These are phyloP conservation scores for Drosophila busckii DNA, from an alignment of 1,140 invertebrate genomes.

Conservation along the genomic window DNA sequence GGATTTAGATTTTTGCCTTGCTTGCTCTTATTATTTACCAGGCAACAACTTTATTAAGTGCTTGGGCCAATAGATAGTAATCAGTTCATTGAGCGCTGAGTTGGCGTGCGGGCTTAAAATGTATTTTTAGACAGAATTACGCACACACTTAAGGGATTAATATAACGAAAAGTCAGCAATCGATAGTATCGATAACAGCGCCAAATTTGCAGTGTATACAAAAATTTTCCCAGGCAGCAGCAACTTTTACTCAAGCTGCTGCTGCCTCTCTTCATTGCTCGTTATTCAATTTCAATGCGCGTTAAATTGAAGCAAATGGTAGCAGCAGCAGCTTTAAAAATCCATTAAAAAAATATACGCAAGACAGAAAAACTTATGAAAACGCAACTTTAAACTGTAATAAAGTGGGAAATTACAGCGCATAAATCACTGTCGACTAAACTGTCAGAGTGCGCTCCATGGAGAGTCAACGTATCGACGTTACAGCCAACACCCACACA, in stretches of 20 bases:
- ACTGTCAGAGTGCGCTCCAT: conserved; percentile 44
- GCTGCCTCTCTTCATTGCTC: too few relatives aligned
- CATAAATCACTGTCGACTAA: conserved; percentile 71
- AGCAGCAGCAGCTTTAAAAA: conserved; percentile 39
- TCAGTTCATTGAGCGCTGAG: conserved; percentile 22
- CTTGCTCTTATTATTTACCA: conserved; percentile 19
- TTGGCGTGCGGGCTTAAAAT: too few relatives aligned
- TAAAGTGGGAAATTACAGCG: conserved; percentile 74
- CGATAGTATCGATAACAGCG: too few relatives aligned
- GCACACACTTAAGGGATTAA: too few relatives aligned
- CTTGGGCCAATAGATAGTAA: conserved; percentile 37
- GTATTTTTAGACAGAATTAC: too few relatives aligned
- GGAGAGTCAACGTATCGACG: conserved; percentile 5
- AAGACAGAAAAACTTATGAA: conserved; percentile 63
- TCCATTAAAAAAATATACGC: conserved; percentile 47
- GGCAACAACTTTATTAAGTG: conserved; percentile 64
- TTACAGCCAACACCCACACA: conserved; percentile 60
- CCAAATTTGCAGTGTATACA: too few relatives aligned
- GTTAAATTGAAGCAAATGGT: conserved; percentile 60
- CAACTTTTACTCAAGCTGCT: too few relatives aligned
- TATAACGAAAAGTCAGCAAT: too few relatives aligned
- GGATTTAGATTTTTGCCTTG: conserved; percentile 47
- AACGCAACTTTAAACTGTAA: conserved; percentile 75
- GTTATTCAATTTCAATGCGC: conserved; percentile 30
- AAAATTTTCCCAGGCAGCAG: too few relatives aligned